Percentiles rank a stretch among this genome's conserved stretches.
Evolutionary conservation across 2,113 vertebrate species (phyloP).

Genomic region (Chaenocephalus aceratus): DNA sequence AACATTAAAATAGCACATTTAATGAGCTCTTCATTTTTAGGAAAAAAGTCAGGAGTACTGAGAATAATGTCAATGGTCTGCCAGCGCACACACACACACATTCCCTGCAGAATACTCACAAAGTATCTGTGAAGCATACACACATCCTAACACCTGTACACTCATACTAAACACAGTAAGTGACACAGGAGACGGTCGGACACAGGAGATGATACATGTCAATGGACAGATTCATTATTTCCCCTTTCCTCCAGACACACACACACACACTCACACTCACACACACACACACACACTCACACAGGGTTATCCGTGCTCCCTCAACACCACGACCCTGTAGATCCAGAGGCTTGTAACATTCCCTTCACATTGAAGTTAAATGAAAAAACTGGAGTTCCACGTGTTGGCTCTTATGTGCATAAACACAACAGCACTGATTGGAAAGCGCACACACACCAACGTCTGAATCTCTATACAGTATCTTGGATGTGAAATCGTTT

Average conservation of each 20-base stretch:
- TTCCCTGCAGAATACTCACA: constrained; percentile 55
- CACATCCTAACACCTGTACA: constrained; percentile 47
- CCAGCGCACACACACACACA: constrained; percentile 57
- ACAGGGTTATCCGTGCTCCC: constrained; percentile 35
- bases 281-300: not conserved
- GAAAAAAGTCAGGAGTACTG: constrained; percentile 53
- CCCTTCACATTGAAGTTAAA: constrained; percentile 78
- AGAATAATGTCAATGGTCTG: constrained; percentile 51
- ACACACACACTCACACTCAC: constrained; percentile 8
- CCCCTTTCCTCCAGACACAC: constrained; percentile 46
- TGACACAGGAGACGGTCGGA: constrained; percentile 57
- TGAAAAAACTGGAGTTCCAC: constrained; percentile 62
- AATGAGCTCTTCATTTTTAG: constrained; percentile 60
- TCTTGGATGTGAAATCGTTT: constrained; percentile 76
- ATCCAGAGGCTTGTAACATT: constrained; percentile 77
- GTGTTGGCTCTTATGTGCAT: constrained; percentile 60
- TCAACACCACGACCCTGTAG: constrained; percentile 43
- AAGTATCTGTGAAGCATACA: constrained; percentile 53
- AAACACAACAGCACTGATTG: constrained; percentile 50
- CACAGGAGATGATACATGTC: constrained; percentile 69
- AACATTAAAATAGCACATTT: constrained; percentile 67
- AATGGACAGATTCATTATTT: constrained; percentile 48
- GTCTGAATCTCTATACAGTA: constrained; percentile 77
- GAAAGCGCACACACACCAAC: constrained; percentile 53
- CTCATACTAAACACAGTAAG: constrained; percentile 30